Evolutionary conservation across 92 coral and sea anemone species (phyloP), one percentile per base, ranked within the genome.

Genomic region (Zoanthus sociatus): DNA sequence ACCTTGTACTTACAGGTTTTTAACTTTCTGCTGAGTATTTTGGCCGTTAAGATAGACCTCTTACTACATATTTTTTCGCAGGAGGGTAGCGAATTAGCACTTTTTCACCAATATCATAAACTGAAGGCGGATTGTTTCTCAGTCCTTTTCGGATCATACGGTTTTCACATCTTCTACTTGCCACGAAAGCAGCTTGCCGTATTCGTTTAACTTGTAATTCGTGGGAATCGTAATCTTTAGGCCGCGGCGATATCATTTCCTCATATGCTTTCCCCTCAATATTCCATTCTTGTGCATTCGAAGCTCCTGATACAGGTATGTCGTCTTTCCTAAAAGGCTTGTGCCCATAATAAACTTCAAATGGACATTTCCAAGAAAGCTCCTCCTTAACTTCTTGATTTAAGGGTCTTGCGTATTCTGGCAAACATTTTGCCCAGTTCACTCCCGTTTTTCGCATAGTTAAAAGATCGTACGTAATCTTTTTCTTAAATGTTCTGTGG

Each of bases 301-400:
- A n/a, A 60, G 16, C 20, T 60, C 67, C 67, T 60, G 67, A 48
- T 48, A 48, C 53, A 48, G 53, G 53, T 48, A 48, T 48, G 53
- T 48, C 53, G 53, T 48, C 53, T 48, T 48, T 48, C 53, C 53
- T 75, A 46, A 55, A 70, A 33, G 88, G 53, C 17, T 89, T 89
- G 47, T 89, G 79, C 31, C 83, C 92, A 72, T 78, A 81, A 67
- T 86, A 90, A 58, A 86, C 87, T 50, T 90, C 90, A 73, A 90
- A 90, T 12, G 90, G 53, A 71, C 75, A 86, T 53, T 90, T 90
- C 87, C 92, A 90, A 15, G 86, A 42, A 9, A 90, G 87, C 48
- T 86, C 92, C 77, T 89, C 87, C 60, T 79, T 63, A 45, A 71
- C 76, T n/a, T 90, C 92, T 42, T 76, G 71, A 46, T 85, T 89